phyloP scores from a whole-genome alignment of 2,797 vertebrate species.

The Ataeniobius toweri region DNA sequence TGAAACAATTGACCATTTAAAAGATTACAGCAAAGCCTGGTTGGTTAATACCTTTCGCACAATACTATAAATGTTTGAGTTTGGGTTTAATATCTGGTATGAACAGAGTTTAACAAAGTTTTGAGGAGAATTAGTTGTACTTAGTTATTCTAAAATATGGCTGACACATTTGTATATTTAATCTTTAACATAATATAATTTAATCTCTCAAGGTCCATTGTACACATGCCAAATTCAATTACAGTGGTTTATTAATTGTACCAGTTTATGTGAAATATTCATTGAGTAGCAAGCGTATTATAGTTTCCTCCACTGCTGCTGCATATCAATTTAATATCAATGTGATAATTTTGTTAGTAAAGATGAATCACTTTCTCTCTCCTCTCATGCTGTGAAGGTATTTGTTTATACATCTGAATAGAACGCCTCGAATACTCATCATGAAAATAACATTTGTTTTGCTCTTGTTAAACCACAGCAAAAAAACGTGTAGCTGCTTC shows the following conservation, averaged over 20 bases:
- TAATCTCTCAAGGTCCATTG: background rate
- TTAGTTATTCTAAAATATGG: background rate
- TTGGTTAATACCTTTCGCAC: background rate
- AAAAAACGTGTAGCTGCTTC: slow-evolving; percentile 3
- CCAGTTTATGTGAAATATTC: slow-evolving; percentile 39
- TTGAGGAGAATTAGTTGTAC: background rate
- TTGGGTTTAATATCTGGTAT: background rate
- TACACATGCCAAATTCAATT: slow-evolving; percentile 22
- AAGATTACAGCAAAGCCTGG: background rate
- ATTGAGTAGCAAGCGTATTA: slow-evolving; percentile 26
- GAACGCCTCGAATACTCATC: slow-evolving; percentile 20
- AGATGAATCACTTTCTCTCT: slow-evolving; percentile 40
- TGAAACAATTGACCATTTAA: background rate
- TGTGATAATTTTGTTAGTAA: slow-evolving; percentile 53
- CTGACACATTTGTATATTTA: background rate
- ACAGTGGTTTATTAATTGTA: slow-evolving; percentile 32
- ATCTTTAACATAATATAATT: background rate
- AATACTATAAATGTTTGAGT: background rate
- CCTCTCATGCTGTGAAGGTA: slow-evolving; percentile 22
- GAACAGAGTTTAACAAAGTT: background rate
- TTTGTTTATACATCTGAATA: slow-evolving; percentile 30
- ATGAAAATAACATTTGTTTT: slow-evolving; percentile 23
- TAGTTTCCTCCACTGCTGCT: slow-evolving; percentile 30
- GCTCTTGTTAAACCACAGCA: slow-evolving; percentile 18
- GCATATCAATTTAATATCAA: slow-evolving; percentile 25